Percentiles rank a stretch among this genome's conserved stretches.
Conservation (phyloP, 2,888 invertebrate genomes). For the Drosophila merina region DNA sequence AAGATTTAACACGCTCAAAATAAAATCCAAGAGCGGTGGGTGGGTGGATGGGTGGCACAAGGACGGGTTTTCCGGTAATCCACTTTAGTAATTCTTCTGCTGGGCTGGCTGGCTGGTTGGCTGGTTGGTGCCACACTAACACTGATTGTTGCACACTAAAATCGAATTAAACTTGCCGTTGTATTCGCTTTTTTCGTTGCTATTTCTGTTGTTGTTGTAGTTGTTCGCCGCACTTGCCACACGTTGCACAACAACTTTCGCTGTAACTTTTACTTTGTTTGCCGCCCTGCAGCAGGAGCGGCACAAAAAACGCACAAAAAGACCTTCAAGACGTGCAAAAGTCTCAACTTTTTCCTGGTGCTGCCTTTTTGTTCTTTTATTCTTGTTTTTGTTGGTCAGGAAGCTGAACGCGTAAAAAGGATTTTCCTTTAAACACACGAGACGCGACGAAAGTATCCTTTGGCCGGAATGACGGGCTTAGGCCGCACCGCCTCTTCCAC, state of each 20-base stretch:
- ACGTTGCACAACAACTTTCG: slow-evolving; percentile 72
- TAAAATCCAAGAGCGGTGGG: slow-evolving; percentile 42
- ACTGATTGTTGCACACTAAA: slow-evolving; percentile 78
- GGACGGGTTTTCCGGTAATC: slow-evolving; percentile 41
- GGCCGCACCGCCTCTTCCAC: slow-evolving; percentile 25
- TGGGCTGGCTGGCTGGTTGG: too few relatives aligned
- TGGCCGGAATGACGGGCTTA: slow-evolving; percentile 24
- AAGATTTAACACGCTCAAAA: slow-evolving; percentile 25
- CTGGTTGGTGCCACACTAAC: slow-evolving; percentile 22
- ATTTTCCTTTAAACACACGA: slow-evolving; percentile 62
- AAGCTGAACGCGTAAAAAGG: slow-evolving; percentile 56
- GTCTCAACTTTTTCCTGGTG: slow-evolving; percentile 20
- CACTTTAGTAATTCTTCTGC: slow-evolving; percentile 35
- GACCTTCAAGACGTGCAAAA: slow-evolving; percentile 57
- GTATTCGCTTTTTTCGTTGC: slow-evolving; percentile 13
- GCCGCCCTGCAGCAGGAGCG: slow-evolving; percentile 31
- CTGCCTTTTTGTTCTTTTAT: slow-evolving; percentile 4
- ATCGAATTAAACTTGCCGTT: slow-evolving; percentile 75
- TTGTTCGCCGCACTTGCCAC: slow-evolving; percentile 65
- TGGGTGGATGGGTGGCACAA: slow-evolving; percentile 11
- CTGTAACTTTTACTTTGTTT: slow-evolving; percentile 77
- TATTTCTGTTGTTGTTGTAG: slow-evolving; percentile 26
- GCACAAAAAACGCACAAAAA: slow-evolving; percentile 41
- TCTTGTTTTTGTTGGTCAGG: slow-evolving; percentile 6
- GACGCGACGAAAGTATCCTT: slow-evolving; percentile 51